Base-by-base conservation (phyloP, 2,113 vertebrate species). In the Tachuris rubrigastra region DNA sequence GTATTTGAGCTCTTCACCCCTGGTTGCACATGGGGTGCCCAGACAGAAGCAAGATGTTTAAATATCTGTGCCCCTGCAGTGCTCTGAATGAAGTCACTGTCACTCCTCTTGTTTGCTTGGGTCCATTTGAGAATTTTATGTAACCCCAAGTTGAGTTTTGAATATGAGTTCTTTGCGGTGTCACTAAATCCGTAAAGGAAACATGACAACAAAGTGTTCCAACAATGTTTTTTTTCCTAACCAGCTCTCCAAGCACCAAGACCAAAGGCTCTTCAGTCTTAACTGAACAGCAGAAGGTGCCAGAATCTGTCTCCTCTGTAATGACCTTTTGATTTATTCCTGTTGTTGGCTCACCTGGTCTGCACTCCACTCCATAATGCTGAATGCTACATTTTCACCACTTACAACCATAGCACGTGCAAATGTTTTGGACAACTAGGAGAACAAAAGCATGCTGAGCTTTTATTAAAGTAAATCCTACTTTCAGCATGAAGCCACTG, bases 211-310 rank as follows among this genome's bases (percentile, higher is more conserved):
- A 75, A 91, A 78, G 41, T 22, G 4, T 92, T 89, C 75, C 92
- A 96, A 28, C 78, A 47, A 17, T 72, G 44, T 47, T 60, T 52
- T 91, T 82, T 95, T 93, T 39, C 82, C 74, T 92, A 92, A 89
- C 71, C 77, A 93, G 67, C 87, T 93, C 66, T 81, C 65, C 83
- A 85, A 0, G 33, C 52, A 86, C 31, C 2, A 22, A 78, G 84
- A 87, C 59, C 71, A 95, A 94, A 82, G 78, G 77, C 72, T 91
- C 88, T 75, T 42, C 71, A 89, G 69, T 49, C 58, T 84, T 92
- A 89, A 78, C 44, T 89, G 78, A 90, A 47, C 37, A 81, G 53
- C 79, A 91, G 65, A 89, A 95, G 75, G 59, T 69, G 14, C 23
- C 72, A 85, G 67, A 85, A 89, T 87, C 50, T 87, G 39, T 90